Percentiles rank a stretch among this genome's conserved stretches.
phyloP scores from a whole-genome alignment of 2,113 vertebrate species.

The Myrmecobius fasciatus region DNA sequence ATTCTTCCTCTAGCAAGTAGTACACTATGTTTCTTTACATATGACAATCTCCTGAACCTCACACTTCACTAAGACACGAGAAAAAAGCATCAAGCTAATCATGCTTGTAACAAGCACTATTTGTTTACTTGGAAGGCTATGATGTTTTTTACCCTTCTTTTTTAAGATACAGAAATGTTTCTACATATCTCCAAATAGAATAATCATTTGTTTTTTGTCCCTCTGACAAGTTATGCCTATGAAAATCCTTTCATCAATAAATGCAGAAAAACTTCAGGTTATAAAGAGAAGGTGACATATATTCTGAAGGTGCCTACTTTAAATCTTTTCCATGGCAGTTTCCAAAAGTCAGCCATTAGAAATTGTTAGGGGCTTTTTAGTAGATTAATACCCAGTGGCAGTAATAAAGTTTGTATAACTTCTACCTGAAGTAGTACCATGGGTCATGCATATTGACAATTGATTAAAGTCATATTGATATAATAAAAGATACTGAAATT shows the following conservation, averaged over 20 bases:
- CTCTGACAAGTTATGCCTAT: background rate
- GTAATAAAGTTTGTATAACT: background rate
- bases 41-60: background rate
- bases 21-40: background rate
- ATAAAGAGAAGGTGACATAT: background rate
- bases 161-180: background rate
- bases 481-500: conserved; percentile 25
- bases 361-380: background rate
- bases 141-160: background rate
- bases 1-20: background rate
- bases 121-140: conserved; percentile 25
- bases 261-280: background rate
- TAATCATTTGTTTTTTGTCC: background rate
- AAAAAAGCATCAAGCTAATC: background rate
- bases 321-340: background rate
- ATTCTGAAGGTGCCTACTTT: background rate
- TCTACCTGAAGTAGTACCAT: background rate
- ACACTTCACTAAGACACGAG: conserved; percentile 7
- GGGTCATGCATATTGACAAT: background rate
- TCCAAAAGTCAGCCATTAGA: background rate
- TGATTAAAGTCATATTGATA: background rate
- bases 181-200: background rate
- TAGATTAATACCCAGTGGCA: background rate
- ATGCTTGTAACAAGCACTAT: conserved; percentile 18
- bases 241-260: conserved; percentile 12